Evolutionary conservation across 2,113 vertebrate genomes (phyloP).

Genomic region (Rhinolophus ferrumequinum): DNA sequence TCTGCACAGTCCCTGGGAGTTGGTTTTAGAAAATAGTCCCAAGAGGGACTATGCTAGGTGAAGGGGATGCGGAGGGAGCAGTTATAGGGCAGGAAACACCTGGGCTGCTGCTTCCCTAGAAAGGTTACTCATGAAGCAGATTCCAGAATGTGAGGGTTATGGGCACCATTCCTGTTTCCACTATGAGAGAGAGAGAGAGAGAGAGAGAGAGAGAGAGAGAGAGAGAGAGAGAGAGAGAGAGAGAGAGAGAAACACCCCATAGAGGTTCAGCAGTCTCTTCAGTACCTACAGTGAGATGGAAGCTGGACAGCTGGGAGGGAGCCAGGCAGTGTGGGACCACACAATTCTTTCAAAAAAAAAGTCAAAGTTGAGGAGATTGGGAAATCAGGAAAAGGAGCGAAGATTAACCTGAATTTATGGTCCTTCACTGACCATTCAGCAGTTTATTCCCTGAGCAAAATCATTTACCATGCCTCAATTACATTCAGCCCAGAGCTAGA

Average conservation of each 20-base stretch:
- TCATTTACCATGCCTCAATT: no score
- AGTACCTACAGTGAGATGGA: neutral
- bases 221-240: neutral
- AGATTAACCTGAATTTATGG: neutral
- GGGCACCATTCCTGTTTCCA: constrained; percentile 43
- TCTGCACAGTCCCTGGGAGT: neutral
- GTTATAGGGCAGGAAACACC: constrained; percentile 64
- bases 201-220: neutral
- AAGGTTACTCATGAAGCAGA: neutral
- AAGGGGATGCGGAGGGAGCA: neutral
- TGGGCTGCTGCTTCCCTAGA: constrained; percentile 42
- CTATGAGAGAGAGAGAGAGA: neutral
- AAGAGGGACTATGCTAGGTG: neutral
- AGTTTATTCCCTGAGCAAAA: neutral
- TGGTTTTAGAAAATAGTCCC: neutral
- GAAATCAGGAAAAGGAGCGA: neutral
- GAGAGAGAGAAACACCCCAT: neutral
- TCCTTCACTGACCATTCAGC: neutral
- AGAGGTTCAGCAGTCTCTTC: neutral
- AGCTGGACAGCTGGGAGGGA: neutral
- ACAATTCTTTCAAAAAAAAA: no score
- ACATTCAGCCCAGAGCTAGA: neutral
- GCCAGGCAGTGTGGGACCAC: neutral
- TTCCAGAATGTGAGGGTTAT: constrained; percentile 35
- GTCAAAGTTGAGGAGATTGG: neutral